Evolutionary conservation across 2,888 invertebrate species (phyloP), one percentile per base, ranked within the genome.

Genomic region (Tenthredo amoena): DNA sequence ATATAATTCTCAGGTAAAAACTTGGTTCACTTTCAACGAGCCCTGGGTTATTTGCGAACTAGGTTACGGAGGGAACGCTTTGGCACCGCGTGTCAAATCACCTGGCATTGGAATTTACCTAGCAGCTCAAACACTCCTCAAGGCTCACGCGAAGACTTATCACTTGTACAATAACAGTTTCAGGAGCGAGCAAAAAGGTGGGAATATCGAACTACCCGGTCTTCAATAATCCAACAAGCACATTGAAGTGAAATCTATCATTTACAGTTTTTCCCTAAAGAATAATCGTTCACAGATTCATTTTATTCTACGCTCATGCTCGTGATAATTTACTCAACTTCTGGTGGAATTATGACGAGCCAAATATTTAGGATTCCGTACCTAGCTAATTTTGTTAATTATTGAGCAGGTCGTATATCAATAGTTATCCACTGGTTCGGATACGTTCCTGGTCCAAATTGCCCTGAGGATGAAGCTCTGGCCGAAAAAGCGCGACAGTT

Each of bases 101-200:
- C 88, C 95, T 34, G 95, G 94, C 0, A 37, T 81, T 62, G 79
- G 40, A 10, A 95, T 95, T 72, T 96, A 96, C 91, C 91, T 95
- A 79, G 96, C 95, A 86, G 93, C 94, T 0, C 96, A 96, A 89
- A 96, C 95, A 88, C 92, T 96, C 79, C 91, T 97, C 37, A 93
- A 95, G 86, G 95, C 96, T 0, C 96, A 97, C 91, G 96, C 96
- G 0, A 94, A 94, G 79, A 95, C 94, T 0, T 97, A 96, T 89
- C 94, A 94, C 84, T 91, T 96, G 71, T 96, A 96, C 90, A 93
- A 96, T 85, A 92, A 94, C 74, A 93, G 95, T 87, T 96, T 94
- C 89, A 93, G 94, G 87, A 91, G 93, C 1, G 88, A 87, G 79
- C 95, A 85, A 89, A 92, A 94, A 93, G 94, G 96, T 95, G 92